Conservation (phyloP, 2,888 invertebrate species). For the Dicyrtomina minuta region DNA sequence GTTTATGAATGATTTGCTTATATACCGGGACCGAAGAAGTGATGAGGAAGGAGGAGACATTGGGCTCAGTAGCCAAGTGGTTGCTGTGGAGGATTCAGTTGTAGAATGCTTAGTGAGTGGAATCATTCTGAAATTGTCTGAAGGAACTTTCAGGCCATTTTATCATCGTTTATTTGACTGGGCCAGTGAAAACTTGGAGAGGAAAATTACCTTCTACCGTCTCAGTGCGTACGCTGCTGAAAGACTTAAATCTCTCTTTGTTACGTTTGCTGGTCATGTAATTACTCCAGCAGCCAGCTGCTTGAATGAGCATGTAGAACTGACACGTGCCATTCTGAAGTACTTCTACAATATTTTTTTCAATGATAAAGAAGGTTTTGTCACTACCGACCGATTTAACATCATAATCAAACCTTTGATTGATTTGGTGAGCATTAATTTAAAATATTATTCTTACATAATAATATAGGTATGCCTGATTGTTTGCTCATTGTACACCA, state of each 20-base stretch:
- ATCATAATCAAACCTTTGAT: conserved; percentile 81
- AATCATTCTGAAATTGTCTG: conserved; percentile 83
- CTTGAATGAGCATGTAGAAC: conserved; percentile 63
- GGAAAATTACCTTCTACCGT: conserved; percentile 79
- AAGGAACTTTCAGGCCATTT: conserved; percentile 82
- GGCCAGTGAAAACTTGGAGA: conserved; percentile 68
- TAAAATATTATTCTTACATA: too few relatives aligned
- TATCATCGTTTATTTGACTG: conserved; percentile 85
- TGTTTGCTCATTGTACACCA: too few relatives aligned
- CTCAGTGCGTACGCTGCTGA: conserved; percentile 76
- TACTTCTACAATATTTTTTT: conserved; percentile 76
- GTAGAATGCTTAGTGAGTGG: conserved; percentile 72
- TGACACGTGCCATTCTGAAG: conserved; percentile 71
- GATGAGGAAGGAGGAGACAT: background rate
- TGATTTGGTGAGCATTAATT: conserved; percentile 66
- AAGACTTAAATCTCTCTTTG: conserved; percentile 80
- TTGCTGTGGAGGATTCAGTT: conserved; percentile 70
- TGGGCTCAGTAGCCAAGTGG: conserved; percentile 57
- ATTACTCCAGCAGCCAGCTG: conserved; percentile 76
- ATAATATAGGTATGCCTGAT: too few relatives aligned
- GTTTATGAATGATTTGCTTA: conserved; percentile 64
- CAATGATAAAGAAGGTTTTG: conserved; percentile 79
- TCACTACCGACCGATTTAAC: conserved; percentile 82
- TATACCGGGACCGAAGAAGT: conserved; percentile 50
- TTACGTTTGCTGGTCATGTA: conserved; percentile 84